A percentile compares a stretch with the other conserved stretches of the same genome.
phyloP scores from a whole-genome alignment of 2,888 invertebrate genomes.

The Leptura quadrifasciata region DNA sequence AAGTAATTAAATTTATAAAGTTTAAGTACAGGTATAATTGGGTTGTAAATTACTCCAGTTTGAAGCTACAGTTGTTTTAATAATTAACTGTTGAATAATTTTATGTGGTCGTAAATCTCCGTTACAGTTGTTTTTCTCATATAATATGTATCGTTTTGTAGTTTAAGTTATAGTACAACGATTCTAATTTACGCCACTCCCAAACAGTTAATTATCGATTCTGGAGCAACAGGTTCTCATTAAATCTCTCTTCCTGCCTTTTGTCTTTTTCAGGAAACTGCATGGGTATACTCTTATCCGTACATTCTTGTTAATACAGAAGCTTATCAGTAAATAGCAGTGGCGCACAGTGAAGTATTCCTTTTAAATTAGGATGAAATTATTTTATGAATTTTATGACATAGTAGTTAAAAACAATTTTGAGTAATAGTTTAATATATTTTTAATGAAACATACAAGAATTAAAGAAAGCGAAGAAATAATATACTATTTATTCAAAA shows the following conservation, averaged over 20 bases:
- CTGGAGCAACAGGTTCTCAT: background rate
- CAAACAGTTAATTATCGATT: background rate
- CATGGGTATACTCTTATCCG: background rate
- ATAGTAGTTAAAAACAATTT: no score
- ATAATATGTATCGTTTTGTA: background rate
- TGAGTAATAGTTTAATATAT: no score
- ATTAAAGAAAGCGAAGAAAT: no score
- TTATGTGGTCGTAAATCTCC: background rate
- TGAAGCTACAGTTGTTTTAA: background rate
- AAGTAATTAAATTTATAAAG: background rate
- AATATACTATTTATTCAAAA: no score
- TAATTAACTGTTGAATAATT: background rate
- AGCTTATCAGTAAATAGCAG: background rate
- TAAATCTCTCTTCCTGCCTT: background rate
- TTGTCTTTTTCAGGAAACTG: background rate
- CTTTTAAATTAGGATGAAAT: no score
- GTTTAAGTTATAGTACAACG: background rate
- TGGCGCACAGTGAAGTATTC: no score
- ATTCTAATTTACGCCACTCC: background rate
- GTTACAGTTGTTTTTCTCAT: background rate
- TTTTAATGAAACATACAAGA: no score
- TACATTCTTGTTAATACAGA: background rate
- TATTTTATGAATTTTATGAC: no score
- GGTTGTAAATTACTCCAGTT: background rate
- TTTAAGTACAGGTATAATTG: background rate